phyloP scores from a whole-genome alignment of 2,888 invertebrate genomes.

The Boloria selene region DNA sequence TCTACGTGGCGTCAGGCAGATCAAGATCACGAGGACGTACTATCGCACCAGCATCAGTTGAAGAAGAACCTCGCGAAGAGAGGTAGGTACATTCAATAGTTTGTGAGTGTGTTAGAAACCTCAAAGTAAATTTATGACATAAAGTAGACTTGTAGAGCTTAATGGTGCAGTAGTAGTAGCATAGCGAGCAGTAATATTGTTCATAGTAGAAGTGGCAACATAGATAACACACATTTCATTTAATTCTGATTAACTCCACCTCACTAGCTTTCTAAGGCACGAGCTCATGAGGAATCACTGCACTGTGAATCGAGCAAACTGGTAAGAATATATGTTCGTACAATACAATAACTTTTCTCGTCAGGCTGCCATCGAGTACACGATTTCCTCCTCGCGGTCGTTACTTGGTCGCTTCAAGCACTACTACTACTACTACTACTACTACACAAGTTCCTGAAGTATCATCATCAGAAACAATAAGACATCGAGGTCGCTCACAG shows the following conservation, averaged over 20 bases:
- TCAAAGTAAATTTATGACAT: slow-evolving; percentile 10
- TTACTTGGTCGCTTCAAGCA: slow-evolving; percentile 73
- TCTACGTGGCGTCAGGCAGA: slow-evolving; percentile 76
- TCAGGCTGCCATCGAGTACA: slow-evolving; percentile 90
- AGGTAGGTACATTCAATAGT: slow-evolving; percentile 56
- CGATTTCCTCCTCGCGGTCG: slow-evolving; percentile 90
- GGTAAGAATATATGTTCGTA: slow-evolving; percentile 46
- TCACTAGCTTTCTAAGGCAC: slow-evolving; percentile 35
- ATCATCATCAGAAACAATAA: slow-evolving; percentile 70
- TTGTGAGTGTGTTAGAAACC: not conserved
- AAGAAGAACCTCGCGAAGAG: slow-evolving; percentile 79
- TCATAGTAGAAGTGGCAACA: slow-evolving; percentile 23
- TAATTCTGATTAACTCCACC: slow-evolving; percentile 16
- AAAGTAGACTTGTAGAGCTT: slow-evolving; percentile 21
- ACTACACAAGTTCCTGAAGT: slow-evolving; percentile 67
- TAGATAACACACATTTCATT: slow-evolving; percentile 23
- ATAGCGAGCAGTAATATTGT: slow-evolving; percentile 24
- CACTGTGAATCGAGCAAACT: slow-evolving; percentile 55
- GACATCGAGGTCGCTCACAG: slow-evolving; percentile 68
- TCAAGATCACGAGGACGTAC: slow-evolving; percentile 78
- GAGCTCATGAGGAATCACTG: slow-evolving; percentile 36
- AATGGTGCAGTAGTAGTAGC: slow-evolving; percentile 25
- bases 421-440: slow-evolving; percentile 47
- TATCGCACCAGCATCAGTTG: slow-evolving; percentile 69
- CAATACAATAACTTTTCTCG: slow-evolving; percentile 44